Evolutionary conservation across 2,113 vertebrate genomes (phyloP).

Genomic region (Danionella cerebrum): DNA sequence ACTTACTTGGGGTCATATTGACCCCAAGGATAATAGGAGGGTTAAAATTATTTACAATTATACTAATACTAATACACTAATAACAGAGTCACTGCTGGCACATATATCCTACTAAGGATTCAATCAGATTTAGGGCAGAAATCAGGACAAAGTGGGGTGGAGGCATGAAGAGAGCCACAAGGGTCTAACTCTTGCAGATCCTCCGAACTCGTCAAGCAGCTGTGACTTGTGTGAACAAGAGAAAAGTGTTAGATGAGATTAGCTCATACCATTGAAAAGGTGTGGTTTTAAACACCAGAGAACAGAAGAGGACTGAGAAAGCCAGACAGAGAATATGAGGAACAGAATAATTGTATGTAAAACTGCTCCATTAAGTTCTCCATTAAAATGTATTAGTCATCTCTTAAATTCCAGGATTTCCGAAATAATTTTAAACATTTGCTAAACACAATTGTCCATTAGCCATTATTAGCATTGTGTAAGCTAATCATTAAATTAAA

Average conservation of each 20-base stretch:
- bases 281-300: conserved; percentile 52
- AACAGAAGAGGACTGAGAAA: conserved; percentile 10
- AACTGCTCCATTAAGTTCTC: no score
- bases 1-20: no score
- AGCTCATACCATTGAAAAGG: conserved; percentile 55
- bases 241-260: conserved; percentile 60
- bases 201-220: conserved; percentile 44
- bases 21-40: no score
- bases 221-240: conserved; percentile 49
- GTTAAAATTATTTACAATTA: no score
- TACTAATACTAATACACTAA: no score
- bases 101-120: not conserved
- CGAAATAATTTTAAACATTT: no score
- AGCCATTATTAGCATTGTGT: no score
- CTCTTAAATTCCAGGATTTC: no score
- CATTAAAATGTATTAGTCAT: no score
- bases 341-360: not conserved
- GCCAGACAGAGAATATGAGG: not conserved
- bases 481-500: no score
- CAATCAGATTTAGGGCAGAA: not conserved
- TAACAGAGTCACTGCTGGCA: no score
- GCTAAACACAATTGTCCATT: no score
- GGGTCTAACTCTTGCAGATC: conserved; percentile 2
- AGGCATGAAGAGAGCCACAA: not conserved
- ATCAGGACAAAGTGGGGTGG: not conserved